A percentile compares a stretch with the other conserved stretches of the same genome.
Conservation (phyloP, 1,140 invertebrate species). For the Zaprionus kolodkinae region DNA sequence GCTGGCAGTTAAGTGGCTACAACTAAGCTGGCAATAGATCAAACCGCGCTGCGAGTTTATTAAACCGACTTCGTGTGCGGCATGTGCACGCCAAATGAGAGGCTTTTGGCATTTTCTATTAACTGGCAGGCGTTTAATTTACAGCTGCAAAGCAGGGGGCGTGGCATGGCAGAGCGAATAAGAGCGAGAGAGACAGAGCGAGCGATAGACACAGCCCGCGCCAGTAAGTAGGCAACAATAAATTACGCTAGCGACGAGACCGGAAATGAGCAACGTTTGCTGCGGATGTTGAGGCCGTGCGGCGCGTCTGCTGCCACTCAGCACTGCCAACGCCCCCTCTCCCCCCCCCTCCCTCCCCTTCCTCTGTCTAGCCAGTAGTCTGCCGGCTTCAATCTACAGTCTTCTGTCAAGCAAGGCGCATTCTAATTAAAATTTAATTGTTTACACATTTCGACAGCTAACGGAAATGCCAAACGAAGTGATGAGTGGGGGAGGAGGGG, state of each 20-base stretch:
- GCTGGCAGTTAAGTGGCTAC: constrained; percentile 76
- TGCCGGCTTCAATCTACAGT: constrained; percentile 9
- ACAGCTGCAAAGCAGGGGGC: constrained; percentile 35
- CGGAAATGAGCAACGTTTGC: constrained; percentile 59
- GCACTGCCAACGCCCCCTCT: neutral
- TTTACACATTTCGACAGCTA: constrained; percentile 76
- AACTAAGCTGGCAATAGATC: constrained; percentile 78
- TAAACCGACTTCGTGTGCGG: constrained; percentile 40
- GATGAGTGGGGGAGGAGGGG: constrained; percentile 21
- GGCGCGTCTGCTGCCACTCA: constrained; percentile 6
- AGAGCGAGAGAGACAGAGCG: neutral
- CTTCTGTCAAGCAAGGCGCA: constrained; percentile 66
- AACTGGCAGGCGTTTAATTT: constrained; percentile 74
- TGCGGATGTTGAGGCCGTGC: constrained; percentile 43
- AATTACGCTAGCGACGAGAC: constrained; percentile 61
- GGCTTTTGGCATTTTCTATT: constrained; percentile 74
- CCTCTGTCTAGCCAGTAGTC: neutral
- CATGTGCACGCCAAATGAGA: constrained; percentile 72
- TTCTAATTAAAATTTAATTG: constrained; percentile 83
- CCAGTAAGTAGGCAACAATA: constrained; percentile 38
- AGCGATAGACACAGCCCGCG: neutral
- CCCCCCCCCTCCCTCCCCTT: neutral
- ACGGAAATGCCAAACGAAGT: constrained; percentile 65
- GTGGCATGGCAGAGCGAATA: neutral
- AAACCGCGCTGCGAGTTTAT: constrained; percentile 63